Evolutionary conservation across 2,113 vertebrate genomes (phyloP).

Genomic region (Chionodraco myersi): DNA sequence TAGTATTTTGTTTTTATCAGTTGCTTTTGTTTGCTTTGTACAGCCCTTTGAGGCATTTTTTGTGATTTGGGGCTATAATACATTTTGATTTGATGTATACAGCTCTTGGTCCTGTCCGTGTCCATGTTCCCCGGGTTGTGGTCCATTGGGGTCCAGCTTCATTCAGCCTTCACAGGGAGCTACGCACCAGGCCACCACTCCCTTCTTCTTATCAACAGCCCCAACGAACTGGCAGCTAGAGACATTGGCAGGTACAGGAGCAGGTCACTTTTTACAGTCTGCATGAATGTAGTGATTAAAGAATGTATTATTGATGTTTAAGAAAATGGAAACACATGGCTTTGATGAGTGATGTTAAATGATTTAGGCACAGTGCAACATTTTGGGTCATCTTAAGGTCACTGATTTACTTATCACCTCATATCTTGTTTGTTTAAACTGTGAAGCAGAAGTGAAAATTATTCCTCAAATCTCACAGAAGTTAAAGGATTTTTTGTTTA

Average conservation of each 20-base stretch:
- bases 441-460: too few species aligned
- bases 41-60: too few species aligned
- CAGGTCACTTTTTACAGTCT: too few species aligned
- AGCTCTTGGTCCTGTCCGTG: slow-evolving; percentile 81
- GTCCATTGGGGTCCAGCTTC: slow-evolving; percentile 80
- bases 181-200: slow-evolving; percentile 86
- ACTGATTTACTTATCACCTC: too few species aligned
- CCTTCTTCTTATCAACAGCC: slow-evolving; percentile 88
- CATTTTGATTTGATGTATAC: not conserved
- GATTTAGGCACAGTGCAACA: not conserved
- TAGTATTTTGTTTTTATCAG: too few species aligned
- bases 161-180: slow-evolving; percentile 81
- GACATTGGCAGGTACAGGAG: slow-evolving; percentile 88
- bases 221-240: slow-evolving; percentile 88
- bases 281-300: not conserved
- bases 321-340: not conserved
- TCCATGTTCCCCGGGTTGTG: slow-evolving; percentile 81
- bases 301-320: not conserved
- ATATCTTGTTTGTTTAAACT: too few species aligned
- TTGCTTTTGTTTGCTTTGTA: too few species aligned
- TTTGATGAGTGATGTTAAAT: not conserved
- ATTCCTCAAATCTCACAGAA: too few species aligned
- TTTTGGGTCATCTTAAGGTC: not conserved
- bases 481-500: too few species aligned
- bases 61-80: too few species aligned